A percentile compares a stretch with the other conserved stretches of the same genome.
Conservation (phyloP, 2,797 vertebrate species). For the Scolopax rusticola region DNA sequence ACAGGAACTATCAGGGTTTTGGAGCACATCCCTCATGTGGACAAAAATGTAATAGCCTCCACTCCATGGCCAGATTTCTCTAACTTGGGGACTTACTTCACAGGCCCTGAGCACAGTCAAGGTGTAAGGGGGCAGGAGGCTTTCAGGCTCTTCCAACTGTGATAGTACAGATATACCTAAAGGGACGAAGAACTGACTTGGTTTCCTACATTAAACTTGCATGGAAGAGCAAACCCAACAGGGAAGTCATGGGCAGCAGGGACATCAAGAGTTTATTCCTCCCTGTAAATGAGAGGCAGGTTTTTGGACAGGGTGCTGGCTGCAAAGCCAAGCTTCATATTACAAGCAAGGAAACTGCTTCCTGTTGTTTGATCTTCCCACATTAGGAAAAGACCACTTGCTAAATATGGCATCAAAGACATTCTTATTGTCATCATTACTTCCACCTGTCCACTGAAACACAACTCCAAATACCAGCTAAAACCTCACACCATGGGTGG, state of each 20-base stretch:
- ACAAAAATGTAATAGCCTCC: neutral
- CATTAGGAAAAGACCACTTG: neutral
- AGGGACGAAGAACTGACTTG: neutral
- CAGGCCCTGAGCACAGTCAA: neutral
- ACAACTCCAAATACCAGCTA: conserved; percentile 25
- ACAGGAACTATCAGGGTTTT: neutral
- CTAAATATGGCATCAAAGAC: conserved; percentile 51
- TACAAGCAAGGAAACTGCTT: neutral
- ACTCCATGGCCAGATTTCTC: neutral
- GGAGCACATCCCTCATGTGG: neutral
- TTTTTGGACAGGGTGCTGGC: neutral
- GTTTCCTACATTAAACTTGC: neutral
- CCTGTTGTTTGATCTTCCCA: conserved; percentile 54
- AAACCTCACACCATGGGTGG: neutral
- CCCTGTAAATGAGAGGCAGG: neutral
- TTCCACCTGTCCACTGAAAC: conserved; percentile 61
- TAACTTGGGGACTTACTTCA: neutral
- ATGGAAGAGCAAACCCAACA: neutral
- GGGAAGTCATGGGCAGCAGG: neutral
- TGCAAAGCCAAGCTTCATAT: neutral
- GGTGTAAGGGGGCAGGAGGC: accelerated
- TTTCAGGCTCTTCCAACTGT: neutral
- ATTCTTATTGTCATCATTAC: conserved; percentile 36
- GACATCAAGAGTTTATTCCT: neutral
- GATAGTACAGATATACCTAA: neutral